phyloP scores from a whole-genome alignment of 1,140 invertebrate genomes.

The Aphaenogaster floridana region DNA sequence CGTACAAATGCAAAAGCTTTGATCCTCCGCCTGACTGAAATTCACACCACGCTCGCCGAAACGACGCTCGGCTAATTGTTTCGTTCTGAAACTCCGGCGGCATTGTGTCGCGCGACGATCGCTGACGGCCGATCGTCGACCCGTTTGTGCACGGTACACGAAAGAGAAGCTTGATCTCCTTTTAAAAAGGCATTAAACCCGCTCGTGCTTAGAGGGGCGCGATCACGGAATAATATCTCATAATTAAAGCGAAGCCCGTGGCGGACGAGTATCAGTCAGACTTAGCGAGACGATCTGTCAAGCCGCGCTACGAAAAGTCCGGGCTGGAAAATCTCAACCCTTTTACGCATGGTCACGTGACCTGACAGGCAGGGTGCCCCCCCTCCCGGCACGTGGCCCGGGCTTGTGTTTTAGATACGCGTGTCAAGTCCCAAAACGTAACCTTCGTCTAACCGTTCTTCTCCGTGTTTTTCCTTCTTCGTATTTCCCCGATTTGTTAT shows the following conservation, averaged over 20 bases:
- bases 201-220: slow-evolving; percentile 79
- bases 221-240: slow-evolving; percentile 85
- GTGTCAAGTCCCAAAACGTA: slow-evolving; percentile 86
- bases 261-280: slow-evolving; percentile 85
- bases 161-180: slow-evolving; percentile 71
- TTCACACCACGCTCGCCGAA: slow-evolving; percentile 41
- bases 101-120: slow-evolving; percentile 60
- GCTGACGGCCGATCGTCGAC: slow-evolving; percentile 28
- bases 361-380: slow-evolving; percentile 80
- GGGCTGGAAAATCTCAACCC: slow-evolving; percentile 86
- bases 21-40: slow-evolving; percentile 29
- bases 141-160: neutral
- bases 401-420: slow-evolving; percentile 85
- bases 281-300: slow-evolving; percentile 86
- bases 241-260: slow-evolving; percentile 86
- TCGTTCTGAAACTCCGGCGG: slow-evolving; percentile 69
- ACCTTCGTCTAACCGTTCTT: slow-evolving; percentile 64
- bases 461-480: slow-evolving; percentile 65
- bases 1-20: slow-evolving; percentile 64
- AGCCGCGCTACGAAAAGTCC: slow-evolving; percentile 74
- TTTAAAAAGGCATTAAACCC: slow-evolving; percentile 83
- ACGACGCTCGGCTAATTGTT: slow-evolving; percentile 72
- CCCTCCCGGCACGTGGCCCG: slow-evolving; percentile 83
- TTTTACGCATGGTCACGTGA: slow-evolving; percentile 85
- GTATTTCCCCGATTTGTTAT: slow-evolving; percentile 68